Percentiles rank a stretch among this genome's conserved stretches.
Evolutionary conservation across 2,888 invertebrate genomes (phyloP).

Genomic region (Prosopocoilus inquinatus): DNA sequence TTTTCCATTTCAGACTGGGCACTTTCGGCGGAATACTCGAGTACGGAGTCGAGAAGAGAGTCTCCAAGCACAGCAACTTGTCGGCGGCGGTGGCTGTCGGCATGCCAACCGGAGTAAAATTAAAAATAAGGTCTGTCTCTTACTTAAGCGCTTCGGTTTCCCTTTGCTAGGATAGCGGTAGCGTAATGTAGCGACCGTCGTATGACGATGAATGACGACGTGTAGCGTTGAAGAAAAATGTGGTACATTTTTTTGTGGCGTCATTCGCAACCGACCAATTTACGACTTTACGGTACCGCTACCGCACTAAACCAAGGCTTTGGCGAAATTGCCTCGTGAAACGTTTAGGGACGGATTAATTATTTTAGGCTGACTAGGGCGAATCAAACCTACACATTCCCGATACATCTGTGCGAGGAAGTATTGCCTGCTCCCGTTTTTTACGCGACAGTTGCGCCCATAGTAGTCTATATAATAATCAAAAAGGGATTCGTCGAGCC

Average conservation of each 20-base stretch:
- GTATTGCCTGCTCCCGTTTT: conserved; percentile 86
- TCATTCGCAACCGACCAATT: no score
- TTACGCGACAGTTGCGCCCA: conserved; percentile 88
- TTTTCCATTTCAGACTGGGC: conserved; percentile 60
- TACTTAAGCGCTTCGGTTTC: no score
- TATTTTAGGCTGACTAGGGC: conserved; percentile 73
- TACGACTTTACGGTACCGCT: no score
- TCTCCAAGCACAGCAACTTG: conserved; percentile 85
- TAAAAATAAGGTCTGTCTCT: conserved; percentile 78
- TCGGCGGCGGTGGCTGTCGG: conserved; percentile 84
- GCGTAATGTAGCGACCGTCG: no score
- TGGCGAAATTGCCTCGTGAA: no score
- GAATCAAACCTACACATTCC: conserved; percentile 83
- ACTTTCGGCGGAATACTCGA: conserved; percentile 85
- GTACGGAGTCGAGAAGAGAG: conserved; percentile 90
- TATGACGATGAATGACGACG: no score
- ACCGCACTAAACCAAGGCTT: no score
- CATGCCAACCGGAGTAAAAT: conserved; percentile 81
- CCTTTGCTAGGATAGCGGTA: no score
- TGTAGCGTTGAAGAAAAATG: no score
- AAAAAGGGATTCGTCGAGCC: conserved; percentile 86
- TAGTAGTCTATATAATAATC: conserved; percentile 75
- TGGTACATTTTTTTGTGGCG: no score
- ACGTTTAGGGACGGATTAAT: no score
- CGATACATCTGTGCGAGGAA: conserved; percentile 88